Conservation (phyloP, 2,888 invertebrate genomes). For the Polydrusus pterygomalis region DNA sequence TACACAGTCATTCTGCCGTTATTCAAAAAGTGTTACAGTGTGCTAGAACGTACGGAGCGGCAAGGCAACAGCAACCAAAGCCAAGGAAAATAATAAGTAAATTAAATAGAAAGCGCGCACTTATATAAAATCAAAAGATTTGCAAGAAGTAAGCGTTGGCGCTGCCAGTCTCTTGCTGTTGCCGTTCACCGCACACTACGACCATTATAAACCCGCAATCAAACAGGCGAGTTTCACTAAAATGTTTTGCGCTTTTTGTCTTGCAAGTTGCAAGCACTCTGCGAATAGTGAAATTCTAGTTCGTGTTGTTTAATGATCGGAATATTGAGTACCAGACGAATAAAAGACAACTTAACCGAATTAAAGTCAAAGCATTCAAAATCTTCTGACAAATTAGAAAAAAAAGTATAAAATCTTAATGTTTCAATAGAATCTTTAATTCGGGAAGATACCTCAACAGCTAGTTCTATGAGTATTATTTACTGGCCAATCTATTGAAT, state of each 20-base stretch:
- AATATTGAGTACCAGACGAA: not conserved
- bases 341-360: too few species aligned
- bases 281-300: slow-evolving; percentile 16
- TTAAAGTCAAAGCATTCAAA: too few species aligned
- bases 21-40: slow-evolving; percentile 43
- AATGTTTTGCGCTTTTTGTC: slow-evolving; percentile 33
- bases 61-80: slow-evolving; percentile 27
- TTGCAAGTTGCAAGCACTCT: slow-evolving; percentile 6
- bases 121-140: slow-evolving; percentile 59
- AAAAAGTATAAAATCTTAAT: too few species aligned
- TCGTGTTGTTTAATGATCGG: slow-evolving; percentile 1
- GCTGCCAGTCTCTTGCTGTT: slow-evolving; percentile 31
- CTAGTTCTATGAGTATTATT: too few species aligned
- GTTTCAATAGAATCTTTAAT: too few species aligned
- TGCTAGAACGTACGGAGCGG: slow-evolving; percentile 26
- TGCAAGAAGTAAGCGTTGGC: slow-evolving; percentile 51
- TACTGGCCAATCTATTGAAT: too few species aligned
- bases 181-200: slow-evolving; percentile 51
- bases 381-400: too few species aligned
- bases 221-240: slow-evolving; percentile 42
- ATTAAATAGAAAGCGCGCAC: slow-evolving; percentile 66
- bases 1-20: slow-evolving; percentile 38
- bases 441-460: too few species aligned
- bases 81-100: slow-evolving; percentile 57
- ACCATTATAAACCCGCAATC: slow-evolving; percentile 37